Percentiles rank a stretch among this genome's conserved stretches.
Evolutionary conservation across 2,888 invertebrate genomes (phyloP).

Genomic region (Lagria hirta): DNA sequence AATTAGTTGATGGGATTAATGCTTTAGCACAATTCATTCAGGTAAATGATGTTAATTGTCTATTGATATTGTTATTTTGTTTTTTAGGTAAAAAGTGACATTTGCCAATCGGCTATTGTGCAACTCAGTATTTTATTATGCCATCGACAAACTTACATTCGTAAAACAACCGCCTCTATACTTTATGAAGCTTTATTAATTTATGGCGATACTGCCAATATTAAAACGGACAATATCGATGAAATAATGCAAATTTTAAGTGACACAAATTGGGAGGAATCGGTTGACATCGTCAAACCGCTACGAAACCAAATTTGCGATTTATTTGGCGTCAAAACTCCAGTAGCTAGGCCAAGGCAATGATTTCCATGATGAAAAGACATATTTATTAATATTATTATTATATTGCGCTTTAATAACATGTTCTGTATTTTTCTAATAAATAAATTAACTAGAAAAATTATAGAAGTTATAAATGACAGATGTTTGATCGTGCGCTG

Average conservation of each 20-base stretch:
- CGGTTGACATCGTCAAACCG: conserved; percentile 71
- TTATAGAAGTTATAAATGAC: too few relatives aligned
- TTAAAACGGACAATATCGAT: conserved; percentile 69
- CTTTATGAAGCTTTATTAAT: conserved; percentile 81
- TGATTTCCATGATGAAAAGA: too few relatives aligned
- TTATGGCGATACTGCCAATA: conserved; percentile 72
- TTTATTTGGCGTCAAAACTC: conserved; percentile 73
- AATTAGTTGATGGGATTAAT: conserved; percentile 81
- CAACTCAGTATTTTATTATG: conserved; percentile 81
- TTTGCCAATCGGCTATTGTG: conserved; percentile 68
- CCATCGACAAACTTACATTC: conserved; percentile 78
- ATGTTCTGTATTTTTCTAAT: too few relatives aligned
- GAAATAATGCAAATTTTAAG: conserved; percentile 72
- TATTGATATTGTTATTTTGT: conserved; percentile 17
- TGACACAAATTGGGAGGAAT: conserved; percentile 82
- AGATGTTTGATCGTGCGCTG: too few relatives aligned
- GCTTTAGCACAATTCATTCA: conserved; percentile 84
- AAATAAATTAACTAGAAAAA: too few relatives aligned
- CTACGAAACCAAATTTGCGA: conserved; percentile 80
- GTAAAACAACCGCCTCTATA: conserved; percentile 76
- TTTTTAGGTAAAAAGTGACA: conserved; percentile 66
- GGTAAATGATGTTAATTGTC: conserved; percentile 54
- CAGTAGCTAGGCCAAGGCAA: too few relatives aligned
- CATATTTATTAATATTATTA: too few relatives aligned
- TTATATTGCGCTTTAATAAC: too few relatives aligned